Evolutionary conservation across 2,888 invertebrate genomes (phyloP).

Genomic region (Oscheius onirici): DNA sequence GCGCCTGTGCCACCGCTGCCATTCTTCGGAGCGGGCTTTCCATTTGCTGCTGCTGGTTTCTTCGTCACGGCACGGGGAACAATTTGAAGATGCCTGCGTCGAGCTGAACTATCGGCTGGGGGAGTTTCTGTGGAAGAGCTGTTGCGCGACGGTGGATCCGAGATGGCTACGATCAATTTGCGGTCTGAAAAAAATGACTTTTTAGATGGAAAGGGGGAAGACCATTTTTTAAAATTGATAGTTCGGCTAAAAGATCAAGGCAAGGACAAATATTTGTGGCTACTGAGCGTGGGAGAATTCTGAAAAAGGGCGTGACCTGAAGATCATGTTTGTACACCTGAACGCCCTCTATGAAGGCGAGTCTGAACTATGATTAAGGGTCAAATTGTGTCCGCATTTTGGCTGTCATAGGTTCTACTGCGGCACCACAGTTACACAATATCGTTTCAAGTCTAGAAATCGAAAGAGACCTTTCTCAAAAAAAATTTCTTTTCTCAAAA

Average conservation of each 20-base stretch:
- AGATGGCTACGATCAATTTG: slow-evolving; percentile 34
- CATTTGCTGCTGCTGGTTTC: not conserved
- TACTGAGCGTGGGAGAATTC: too few relatives aligned
- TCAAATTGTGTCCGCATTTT: not conserved
- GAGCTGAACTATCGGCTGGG: not conserved
- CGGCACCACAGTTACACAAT: too few relatives aligned
- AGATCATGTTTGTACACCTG: too few relatives aligned
- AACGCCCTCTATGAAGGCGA: not conserved
- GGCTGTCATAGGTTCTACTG: too few relatives aligned
- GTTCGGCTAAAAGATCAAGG: not conserved
- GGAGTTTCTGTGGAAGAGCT: not conserved
- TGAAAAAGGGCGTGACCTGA: not conserved
- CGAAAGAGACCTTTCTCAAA: too few relatives aligned
- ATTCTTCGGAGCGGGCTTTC: not conserved
- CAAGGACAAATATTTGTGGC: not conserved
- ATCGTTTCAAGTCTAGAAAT: too few relatives aligned
- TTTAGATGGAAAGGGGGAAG: not conserved
- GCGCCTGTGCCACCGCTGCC: too few relatives aligned
- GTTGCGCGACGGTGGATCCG: slow-evolving; percentile 40
- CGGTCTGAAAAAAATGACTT: not conserved
- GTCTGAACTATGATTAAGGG: not conserved
- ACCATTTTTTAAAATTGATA: not conserved
- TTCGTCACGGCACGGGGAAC: slow-evolving; percentile 11
- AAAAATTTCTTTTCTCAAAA: too few relatives aligned
- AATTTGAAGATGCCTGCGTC: slow-evolving; percentile 18